Percentiles rank a stretch among this genome's conserved stretches.
Conservation (phyloP, 2,888 invertebrate species). For the Keiferia lycopersicella region DNA sequence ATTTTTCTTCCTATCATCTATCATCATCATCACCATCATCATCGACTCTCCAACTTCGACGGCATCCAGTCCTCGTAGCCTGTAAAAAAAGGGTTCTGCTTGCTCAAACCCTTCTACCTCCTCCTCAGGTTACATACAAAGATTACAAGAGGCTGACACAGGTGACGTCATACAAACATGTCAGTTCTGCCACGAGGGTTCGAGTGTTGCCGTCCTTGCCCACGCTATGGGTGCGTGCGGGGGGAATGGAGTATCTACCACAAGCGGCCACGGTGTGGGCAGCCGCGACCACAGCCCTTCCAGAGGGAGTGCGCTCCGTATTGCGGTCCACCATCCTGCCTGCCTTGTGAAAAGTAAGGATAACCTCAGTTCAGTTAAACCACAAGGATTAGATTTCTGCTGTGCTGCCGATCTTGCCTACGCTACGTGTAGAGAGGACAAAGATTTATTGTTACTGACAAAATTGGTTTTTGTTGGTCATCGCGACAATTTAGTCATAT, state of each 20-base stretch:
- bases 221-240: slow-evolving; percentile 62
- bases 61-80: too few relatives aligned
- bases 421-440: slow-evolving; percentile 61
- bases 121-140: slow-evolving; percentile 3
- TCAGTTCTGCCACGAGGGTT: slow-evolving; percentile 65
- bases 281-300: slow-evolving; percentile 69
- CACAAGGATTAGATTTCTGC: slow-evolving; percentile 60
- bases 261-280: slow-evolving; percentile 68
- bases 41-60: too few relatives aligned
- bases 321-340: slow-evolving; percentile 59
- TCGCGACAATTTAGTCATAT: not conserved
- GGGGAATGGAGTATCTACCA: slow-evolving; percentile 68
- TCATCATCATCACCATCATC: too few relatives aligned
- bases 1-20: not conserved
- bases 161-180: slow-evolving; percentile 53
- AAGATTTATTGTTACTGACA: not conserved
- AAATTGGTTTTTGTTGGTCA: not conserved
- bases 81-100: not conserved
- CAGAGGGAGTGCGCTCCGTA: slow-evolving; percentile 54
- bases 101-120: too few relatives aligned
- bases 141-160: slow-evolving; percentile 18
- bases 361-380: slow-evolving; percentile 49
- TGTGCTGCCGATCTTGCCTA: slow-evolving; percentile 49
- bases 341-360: slow-evolving; percentile 56
- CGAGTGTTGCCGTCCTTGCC: slow-evolving; percentile 52